Base-by-base conservation (phyloP, 2,113 vertebrate species). In the Carlito syrichta region DNA sequence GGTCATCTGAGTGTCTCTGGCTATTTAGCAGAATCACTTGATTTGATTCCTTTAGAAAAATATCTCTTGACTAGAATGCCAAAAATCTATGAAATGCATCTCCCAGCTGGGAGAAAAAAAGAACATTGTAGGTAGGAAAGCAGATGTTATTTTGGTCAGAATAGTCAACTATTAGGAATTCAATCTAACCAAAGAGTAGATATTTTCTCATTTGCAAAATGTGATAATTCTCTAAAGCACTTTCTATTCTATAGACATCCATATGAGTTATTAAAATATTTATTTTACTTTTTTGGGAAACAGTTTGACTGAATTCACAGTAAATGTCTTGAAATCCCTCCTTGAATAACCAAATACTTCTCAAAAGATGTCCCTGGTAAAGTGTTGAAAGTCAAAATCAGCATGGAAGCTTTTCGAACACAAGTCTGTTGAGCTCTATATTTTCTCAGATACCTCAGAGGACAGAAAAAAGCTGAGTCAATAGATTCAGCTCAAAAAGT, bases 31-130 rank as follows among this genome's bases (percentile, higher is more conserved):
- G 86, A 92, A 87, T 23, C 4, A 27, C 35, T 97, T 95, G 73
- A 97, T 95, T 96, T 77, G 83, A 96, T 87, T 91, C 74, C 63
- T 93, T 84, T 93, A 68, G 83, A 54, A 78, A 96, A 97, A 77
- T 74, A 74, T 43, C 43, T 58, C 38, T 96, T 52, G 79, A 83
- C 38, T 79, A 8, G 74, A 89, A 93, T 78, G 52, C 63, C 74
- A 91, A 96, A 71, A 95, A 94, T 89, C 96, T 93, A 69, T 56
- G 69, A 93, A 94, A 92, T 50, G 35, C 1, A 81, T 2, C 27
- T 95, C 69, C 22, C 6, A 83, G 35, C 1, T 94, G 32, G 63
- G 17, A 17, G 0, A 13, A n/a, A 54, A 48, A 92, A 52, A 77
- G 14, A 6, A 86, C 58, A 79, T 83, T 81, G 48, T 25, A 89